These are phyloP conservation scores for Drosophila hamatofila DNA, from an alignment of 2,888 invertebrate species.

Conservation along the genomic window DNA sequence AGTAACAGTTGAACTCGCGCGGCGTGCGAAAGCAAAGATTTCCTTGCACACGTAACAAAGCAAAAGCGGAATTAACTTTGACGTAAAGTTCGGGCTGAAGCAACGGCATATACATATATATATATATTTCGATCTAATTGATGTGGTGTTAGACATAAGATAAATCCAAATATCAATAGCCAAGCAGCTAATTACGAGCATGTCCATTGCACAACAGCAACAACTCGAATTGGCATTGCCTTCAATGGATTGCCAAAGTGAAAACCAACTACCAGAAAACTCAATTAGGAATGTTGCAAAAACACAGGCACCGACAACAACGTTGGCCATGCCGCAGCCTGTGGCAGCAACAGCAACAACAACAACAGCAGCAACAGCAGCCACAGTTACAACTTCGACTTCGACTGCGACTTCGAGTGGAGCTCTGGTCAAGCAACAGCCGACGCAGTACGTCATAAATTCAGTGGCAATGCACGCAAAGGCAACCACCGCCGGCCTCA, in stretches of 20 bases:
- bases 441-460: conserved; percentile 78
- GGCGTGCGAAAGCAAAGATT: conserved; percentile 48
- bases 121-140: conserved; percentile 38
- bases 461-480: conserved; percentile 72
- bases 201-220: conserved; percentile 61
- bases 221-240: conserved; percentile 40
- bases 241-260: conserved; percentile 73
- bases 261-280: conserved; percentile 76
- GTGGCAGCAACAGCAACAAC: conserved; percentile 16
- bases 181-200: conserved; percentile 63
- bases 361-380: conserved; percentile 22
- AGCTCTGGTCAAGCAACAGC: conserved; percentile 24
- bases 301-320: conserved; percentile 47
- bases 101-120: background rate
- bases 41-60: background rate
- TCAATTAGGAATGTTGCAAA: conserved; percentile 75
- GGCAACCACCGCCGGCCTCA: conserved; percentile 69
- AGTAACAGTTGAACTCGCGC: conserved; percentile 66
- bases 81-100: conserved; percentile 5
- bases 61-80: conserved; percentile 4
- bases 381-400: conserved; percentile 17
- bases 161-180: conserved; percentile 38
- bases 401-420: background rate
- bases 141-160: conserved; percentile 43
- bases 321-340: conserved; percentile 34